A percentile compares a stretch with the other conserved stretches of the same genome.
phyloP scores from a whole-genome alignment of 2,888 invertebrate genomes.

The Gisinianus flammeolus region DNA sequence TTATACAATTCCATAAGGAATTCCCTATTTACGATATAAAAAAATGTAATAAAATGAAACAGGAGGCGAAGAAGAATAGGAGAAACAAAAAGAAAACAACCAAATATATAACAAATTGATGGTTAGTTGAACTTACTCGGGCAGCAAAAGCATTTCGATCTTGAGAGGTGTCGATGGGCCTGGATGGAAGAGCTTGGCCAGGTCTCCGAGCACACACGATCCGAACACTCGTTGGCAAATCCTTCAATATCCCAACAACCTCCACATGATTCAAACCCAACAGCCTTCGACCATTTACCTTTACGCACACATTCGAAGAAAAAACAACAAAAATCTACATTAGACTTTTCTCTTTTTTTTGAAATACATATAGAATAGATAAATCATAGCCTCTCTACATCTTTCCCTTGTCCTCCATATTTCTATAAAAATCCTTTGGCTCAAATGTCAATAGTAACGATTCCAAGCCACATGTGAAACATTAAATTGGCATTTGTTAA shows the following conservation, averaged over 20 bases:
- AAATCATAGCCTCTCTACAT: conserved; percentile 22
- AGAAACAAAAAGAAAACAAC: background rate
- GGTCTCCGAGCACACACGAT: conserved; percentile 82
- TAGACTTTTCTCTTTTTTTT: no score
- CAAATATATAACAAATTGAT: background rate
- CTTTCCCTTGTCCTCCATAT: conserved; percentile 16
- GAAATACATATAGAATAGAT: no score
- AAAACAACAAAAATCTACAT: conserved; percentile 33
- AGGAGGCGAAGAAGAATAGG: background rate
- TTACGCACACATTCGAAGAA: no score
- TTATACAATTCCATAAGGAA: background rate
- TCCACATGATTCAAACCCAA: conserved; percentile 93
- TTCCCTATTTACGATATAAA: background rate
- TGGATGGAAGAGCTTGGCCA: conserved; percentile 64
- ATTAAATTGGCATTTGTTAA: no score
- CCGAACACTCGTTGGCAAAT: conserved; percentile 84
- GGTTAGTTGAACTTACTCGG: conserved; percentile 65
- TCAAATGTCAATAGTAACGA: conserved; percentile 7
- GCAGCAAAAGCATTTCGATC: conserved; percentile 79
- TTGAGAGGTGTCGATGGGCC: conserved; percentile 78
- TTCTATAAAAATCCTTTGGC: conserved; percentile 29
- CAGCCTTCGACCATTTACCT: conserved; percentile 88
- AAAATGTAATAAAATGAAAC: background rate
- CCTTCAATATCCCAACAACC: conserved; percentile 91
- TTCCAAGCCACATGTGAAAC: no score